A percentile compares a stretch with the other conserved stretches of the same genome.
Conservation (phyloP, 2,113 vertebrate genomes). For the Harpagus bidentatus region DNA sequence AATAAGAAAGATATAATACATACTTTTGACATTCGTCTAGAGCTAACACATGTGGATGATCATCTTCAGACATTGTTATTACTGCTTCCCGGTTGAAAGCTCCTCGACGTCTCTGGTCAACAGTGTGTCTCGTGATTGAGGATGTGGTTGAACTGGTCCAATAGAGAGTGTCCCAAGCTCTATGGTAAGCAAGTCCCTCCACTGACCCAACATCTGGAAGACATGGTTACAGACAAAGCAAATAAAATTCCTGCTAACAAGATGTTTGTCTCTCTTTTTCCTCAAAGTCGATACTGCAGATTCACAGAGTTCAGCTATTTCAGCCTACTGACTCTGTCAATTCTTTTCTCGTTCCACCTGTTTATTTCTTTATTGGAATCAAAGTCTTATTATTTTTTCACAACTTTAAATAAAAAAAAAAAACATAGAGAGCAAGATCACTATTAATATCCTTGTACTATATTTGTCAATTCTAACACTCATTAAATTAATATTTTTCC, state of each 20-base stretch:
- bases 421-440: background rate
- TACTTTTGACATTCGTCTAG: conserved; percentile 96
- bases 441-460: background rate
- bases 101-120: conserved; percentile 82
- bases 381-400: background rate
- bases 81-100: conserved; percentile 87
- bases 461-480: background rate
- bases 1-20: background rate
- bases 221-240: background rate
- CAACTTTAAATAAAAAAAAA: background rate
- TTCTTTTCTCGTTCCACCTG: accelerated
- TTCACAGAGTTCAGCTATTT: background rate
- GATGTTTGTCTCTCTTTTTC: background rate
- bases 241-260: background rate
- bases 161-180: conserved; percentile 93
- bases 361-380: background rate
- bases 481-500: background rate
- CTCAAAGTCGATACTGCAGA: background rate
- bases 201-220: conserved; percentile 92
- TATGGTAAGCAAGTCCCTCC: conserved; percentile 94
- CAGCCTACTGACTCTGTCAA: background rate
- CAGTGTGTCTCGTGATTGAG: conserved; percentile 89
- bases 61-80: conserved; percentile 91
- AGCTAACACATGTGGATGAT: conserved; percentile 91
- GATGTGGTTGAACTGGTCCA: conserved; percentile 97